These are phyloP conservation scores for Acanthoscelides obtectus DNA, from an alignment of 2,888 invertebrate genomes.

Conservation along the genomic window DNA sequence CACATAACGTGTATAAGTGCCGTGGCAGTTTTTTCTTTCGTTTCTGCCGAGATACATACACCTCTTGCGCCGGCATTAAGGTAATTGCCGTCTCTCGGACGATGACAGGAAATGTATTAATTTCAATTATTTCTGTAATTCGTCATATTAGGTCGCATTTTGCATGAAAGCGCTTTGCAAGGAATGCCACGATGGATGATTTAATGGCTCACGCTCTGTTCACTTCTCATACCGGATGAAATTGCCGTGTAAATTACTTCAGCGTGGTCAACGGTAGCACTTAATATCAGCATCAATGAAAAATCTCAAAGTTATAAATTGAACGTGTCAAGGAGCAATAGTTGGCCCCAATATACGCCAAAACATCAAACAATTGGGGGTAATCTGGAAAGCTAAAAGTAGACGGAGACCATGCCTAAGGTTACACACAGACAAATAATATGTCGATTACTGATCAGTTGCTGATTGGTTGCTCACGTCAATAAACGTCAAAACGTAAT, in stretches of 20 bases:
- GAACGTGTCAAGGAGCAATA: too few relatives aligned
- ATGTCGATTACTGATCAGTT: too few relatives aligned
- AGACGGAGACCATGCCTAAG: too few relatives aligned
- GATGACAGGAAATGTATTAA: constrained; percentile 19
- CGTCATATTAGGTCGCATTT: constrained; percentile 11
- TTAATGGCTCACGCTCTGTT: not conserved
- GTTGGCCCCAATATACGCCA: too few relatives aligned
- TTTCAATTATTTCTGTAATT: constrained; percentile 13
- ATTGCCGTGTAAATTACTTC: not conserved
- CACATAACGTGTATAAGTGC: constrained; percentile 1
- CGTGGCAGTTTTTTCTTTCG: not conserved
- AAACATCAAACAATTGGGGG: too few relatives aligned
- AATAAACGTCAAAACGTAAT: too few relatives aligned
- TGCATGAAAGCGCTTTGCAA: constrained; percentile 6
- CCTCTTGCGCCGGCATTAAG: constrained; percentile 9
- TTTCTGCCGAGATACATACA: not conserved
- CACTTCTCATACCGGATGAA: not conserved
- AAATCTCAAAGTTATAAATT: too few relatives aligned
- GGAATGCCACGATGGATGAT: not conserved
- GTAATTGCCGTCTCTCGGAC: constrained; percentile 11
- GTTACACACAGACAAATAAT: too few relatives aligned
- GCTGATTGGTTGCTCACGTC: too few relatives aligned
- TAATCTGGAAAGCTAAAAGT: too few relatives aligned
- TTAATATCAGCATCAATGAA: not conserved
- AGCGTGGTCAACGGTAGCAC: not conserved